Base-by-base conservation (phyloP, 2,113 vertebrate genomes). In the Nothobranchius furzeri region DNA sequence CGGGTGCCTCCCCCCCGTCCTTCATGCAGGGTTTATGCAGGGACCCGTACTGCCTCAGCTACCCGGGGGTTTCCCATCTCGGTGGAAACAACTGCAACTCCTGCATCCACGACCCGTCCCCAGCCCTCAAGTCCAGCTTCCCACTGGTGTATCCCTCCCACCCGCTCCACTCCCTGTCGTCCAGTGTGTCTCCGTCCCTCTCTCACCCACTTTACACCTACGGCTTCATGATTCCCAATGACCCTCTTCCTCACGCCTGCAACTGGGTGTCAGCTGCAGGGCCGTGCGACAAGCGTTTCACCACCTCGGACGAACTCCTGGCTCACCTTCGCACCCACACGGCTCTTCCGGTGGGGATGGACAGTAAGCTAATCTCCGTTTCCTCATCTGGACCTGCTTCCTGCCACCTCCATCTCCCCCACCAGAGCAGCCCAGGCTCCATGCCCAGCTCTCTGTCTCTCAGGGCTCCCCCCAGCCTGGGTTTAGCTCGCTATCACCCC, bases 231-330 rank as follows among this genome's bases (percentile, higher is more conserved):
- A 94, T 98, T 57, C 95, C 94, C 80, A 98, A 96, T 24, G 96
- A 99, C 76, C 94, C 95, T 70, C 90, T 94, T 78, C 95, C 95
- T 4, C 96, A 98, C 84, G 96, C 94, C 87, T 98, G 97, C 88
- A 99, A 99, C 94, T 98, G 97, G 97, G 96, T 98, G 60, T 96
- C 97, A 0, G 96, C 96, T 51, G 94, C 92, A 60, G 97, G 96
- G 79, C 96, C 96, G 4, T 98, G 97, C 54, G 96, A 99, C 94
- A 99, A 99, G 92, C 94, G 96, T 53, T 99, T 99, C 73, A 60
- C 93, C 90, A 95, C 95, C 70, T 97, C 97, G 1, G 96, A 99
- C 64, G 97, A 99, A 88, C 95, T 99, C 68, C 94, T 98, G 87
- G 93, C 95, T 69, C 97, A 98, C 91, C 93, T 98, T 65, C 95